phyloP scores from a whole-genome alignment of 2,797 vertebrate species.

The Amazonetta brasiliensis region DNA sequence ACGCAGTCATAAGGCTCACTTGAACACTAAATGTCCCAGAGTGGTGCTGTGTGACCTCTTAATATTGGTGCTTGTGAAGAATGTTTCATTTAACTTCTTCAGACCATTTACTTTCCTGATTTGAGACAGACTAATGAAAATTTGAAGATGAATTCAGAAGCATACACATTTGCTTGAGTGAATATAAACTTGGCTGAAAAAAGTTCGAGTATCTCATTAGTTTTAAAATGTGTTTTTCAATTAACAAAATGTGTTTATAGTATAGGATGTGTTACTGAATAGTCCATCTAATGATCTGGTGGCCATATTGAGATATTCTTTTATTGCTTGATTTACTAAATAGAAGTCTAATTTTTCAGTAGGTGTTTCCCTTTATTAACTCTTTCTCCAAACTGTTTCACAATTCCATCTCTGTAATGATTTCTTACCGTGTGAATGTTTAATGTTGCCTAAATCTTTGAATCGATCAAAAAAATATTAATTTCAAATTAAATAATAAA shows the following conservation, averaged over 20 bases:
- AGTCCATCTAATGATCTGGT: slow-evolving; percentile 5
- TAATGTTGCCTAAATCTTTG: background rate
- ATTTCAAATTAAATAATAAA: background rate
- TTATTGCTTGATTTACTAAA: background rate
- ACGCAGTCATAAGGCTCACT: slow-evolving; percentile 4
- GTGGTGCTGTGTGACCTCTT: slow-evolving; percentile 37
- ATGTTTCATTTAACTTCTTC: slow-evolving; percentile 57
- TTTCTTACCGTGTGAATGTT: background rate
- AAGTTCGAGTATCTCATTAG: slow-evolving; percentile 10
- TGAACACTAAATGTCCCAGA: slow-evolving; percentile 44
- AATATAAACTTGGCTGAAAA: slow-evolving; percentile 37
- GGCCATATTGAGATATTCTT: background rate
- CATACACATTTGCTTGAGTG: slow-evolving; percentile 27
- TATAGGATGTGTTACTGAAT: slow-evolving; percentile 28
- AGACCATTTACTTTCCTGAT: slow-evolving; percentile 56
- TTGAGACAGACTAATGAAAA: slow-evolving; percentile 51
- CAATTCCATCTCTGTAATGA: background rate
- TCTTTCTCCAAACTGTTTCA: background rate
- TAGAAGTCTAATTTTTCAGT: background rate
- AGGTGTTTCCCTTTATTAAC: background rate
- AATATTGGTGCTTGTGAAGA: background rate
- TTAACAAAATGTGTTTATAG: slow-evolving; percentile 54
- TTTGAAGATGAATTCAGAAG: slow-evolving; percentile 33
- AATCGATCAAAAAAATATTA: background rate
- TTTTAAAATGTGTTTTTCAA: slow-evolving; percentile 31